Evolutionary conservation across 2,797 vertebrate genomes (phyloP).

Genomic region (Hemitrygon akajei): DNA sequence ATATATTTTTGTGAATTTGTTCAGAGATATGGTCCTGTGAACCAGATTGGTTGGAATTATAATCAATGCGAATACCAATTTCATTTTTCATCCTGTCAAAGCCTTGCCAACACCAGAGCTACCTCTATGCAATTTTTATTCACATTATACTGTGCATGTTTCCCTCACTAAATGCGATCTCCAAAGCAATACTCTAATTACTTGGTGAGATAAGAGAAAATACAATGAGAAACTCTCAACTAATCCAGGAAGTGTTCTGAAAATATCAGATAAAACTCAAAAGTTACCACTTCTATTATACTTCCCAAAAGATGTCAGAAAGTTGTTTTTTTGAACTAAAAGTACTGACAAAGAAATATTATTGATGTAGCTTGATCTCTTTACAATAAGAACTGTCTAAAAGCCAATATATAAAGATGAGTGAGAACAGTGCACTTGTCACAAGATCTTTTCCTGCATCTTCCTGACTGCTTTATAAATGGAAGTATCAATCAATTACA

Average conservation of each 20-base stretch:
- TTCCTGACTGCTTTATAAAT: background rate
- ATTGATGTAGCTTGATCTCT: background rate
- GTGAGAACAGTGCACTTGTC: background rate
- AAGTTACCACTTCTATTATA: background rate
- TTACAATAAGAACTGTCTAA: background rate
- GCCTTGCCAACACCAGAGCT: background rate
- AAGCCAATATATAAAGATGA: background rate
- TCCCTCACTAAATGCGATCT: background rate
- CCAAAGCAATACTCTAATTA: background rate
- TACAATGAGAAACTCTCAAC: background rate
- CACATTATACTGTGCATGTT: background rate
- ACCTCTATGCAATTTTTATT: background rate
- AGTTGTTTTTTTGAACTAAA: background rate
- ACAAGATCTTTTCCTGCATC: background rate
- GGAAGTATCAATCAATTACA: background rate
- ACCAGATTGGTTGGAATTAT: background rate
- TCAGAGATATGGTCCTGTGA: constrained; percentile 8
- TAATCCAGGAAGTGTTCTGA: background rate
- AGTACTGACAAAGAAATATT: background rate
- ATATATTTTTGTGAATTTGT: background rate
- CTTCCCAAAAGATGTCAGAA: background rate
- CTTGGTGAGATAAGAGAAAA: background rate
- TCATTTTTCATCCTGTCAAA: constrained; percentile 23
- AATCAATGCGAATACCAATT: background rate
- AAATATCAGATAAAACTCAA: background rate